Evolutionary conservation across 2,113 vertebrate genomes (phyloP), one percentile per base, ranked within the genome.

Genomic region (Thomomys bottae): DNA sequence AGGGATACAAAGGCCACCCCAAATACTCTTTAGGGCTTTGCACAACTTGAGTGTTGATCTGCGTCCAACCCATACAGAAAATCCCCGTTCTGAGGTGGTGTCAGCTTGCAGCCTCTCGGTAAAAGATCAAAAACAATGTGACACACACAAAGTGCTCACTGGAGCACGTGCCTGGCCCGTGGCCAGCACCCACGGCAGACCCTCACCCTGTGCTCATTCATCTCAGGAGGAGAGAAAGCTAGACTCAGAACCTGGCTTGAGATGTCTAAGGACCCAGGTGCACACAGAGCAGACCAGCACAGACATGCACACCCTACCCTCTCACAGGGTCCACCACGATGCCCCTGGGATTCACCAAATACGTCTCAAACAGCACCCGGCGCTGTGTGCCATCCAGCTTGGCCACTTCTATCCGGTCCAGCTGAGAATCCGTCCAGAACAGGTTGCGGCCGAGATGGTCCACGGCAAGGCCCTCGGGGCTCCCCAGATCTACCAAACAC

Each of bases 391-490:
- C 99, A 2, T 99, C 99, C 96, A 99, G 92, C 79, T 97, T 98
- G 0, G 99, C 98, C 81, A 99, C 99, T 96, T 99, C 99, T 59
- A 99, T 99, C 71, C 95, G 97, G 71, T 99, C 98, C 92, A 97
- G 97, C 0, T 98, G 96, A 78, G 99, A 99, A 93, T 99, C 99
- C 1, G 99, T 99, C 99, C 99, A 99, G 98, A 99, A 99, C 95
- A 99, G 95, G 17, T 98, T 99, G 75, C 98, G 98, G 61, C 99
- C 98, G 5, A 99, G 95, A 86, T 99, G 98, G 96, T 99, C 99
- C 2, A 99, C 93, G n/a, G 99, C 97, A 79, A 99, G 98, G 5
- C 99, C 99, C 96, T 99, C 99, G 11, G 99, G 99, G 88, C 99
- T 99, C 40, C 97, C 97, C 75, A 99, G 94, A 85, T 98, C 99